phyloP scores from a whole-genome alignment of 2,113 vertebrate genomes.

The Phylloscopus trochilus region DNA sequence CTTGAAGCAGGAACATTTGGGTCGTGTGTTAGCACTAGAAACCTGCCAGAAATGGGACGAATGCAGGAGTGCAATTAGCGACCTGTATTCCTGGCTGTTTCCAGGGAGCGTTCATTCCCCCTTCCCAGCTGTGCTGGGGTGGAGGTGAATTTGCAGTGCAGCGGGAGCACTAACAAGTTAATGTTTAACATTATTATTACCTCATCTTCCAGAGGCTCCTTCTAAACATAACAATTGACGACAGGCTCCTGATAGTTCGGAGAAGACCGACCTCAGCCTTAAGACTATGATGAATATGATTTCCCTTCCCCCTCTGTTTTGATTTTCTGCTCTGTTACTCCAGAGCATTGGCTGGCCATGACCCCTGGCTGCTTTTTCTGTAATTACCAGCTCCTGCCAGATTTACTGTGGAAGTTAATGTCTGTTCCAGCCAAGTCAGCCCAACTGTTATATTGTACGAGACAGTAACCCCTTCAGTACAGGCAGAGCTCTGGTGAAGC shows the following conservation, averaged over 20 bases:
- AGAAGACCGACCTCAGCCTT: constrained; percentile 59
- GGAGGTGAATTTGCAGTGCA: constrained; percentile 67
- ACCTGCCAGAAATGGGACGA: constrained; percentile 16
- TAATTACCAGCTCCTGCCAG: constrained; percentile 74
- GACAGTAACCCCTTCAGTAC: constrained; percentile 72
- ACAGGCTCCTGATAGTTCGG: constrained; percentile 70
- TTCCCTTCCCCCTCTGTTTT: constrained; percentile 73
- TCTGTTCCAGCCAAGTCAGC: constrained; percentile 70
- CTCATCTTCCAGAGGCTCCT: constrained; percentile 71
- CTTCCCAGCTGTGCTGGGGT: constrained; percentile 58
- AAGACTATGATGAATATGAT: constrained; percentile 66
- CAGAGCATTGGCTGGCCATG: constrained; percentile 72
- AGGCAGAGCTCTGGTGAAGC: not conserved
- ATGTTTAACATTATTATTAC: constrained; percentile 75
- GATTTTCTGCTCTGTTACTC: constrained; percentile 73
- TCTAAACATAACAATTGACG: constrained; percentile 73
- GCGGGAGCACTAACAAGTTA: constrained; percentile 67
- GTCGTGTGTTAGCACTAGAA: not conserved
- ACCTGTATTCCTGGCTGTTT: constrained; percentile 2
- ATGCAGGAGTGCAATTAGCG: constrained; percentile 3
- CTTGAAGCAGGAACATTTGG: not conserved
- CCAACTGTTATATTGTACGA: constrained; percentile 54
- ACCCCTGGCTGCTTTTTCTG: constrained; percentile 72
- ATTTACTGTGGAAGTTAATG: constrained; percentile 74
- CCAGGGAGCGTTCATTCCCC: constrained; percentile 15